These are phyloP conservation scores for Thamnophis sirtalis DNA, from an alignment of 2,113 vertebrate species.

Conservation along the genomic window DNA sequence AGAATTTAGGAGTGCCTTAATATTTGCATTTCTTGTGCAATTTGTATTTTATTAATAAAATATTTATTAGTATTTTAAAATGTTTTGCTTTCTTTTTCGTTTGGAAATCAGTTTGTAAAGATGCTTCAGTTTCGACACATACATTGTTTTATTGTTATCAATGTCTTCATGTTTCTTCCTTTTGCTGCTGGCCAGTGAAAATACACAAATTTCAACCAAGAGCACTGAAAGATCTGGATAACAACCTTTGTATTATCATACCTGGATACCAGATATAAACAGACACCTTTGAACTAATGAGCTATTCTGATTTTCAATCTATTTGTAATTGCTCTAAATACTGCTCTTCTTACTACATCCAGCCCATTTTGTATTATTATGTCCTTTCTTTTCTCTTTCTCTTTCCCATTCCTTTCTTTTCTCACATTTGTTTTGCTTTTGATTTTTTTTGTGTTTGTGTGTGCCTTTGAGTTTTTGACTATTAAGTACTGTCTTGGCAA, in stretches of 20 bases:
- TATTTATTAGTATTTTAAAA: neutral
- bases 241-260: neutral
- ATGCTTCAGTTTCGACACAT: neutral
- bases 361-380: neutral
- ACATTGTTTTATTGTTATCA: neutral
- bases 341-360: neutral
- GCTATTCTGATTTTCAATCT: no score
- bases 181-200: neutral
- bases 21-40: neutral
- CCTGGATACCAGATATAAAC: neutral
- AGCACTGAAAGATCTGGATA: neutral
- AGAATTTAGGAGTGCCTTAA: neutral
- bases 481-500: neutral
- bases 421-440: neutral
- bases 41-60: neutral
- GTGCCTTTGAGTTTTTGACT: neutral
- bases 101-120: neutral
- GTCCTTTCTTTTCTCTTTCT: neutral
- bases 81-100: neutral
- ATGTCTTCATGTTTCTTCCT: neutral
- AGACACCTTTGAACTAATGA: neutral
- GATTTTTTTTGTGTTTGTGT: neutral
- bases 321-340: neutral
- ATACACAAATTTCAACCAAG: neutral
- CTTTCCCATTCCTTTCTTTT: neutral